phyloP scores from a whole-genome alignment of 92 coral and sea anemone genomes.

The Chrysogorgia sp. region DNA sequence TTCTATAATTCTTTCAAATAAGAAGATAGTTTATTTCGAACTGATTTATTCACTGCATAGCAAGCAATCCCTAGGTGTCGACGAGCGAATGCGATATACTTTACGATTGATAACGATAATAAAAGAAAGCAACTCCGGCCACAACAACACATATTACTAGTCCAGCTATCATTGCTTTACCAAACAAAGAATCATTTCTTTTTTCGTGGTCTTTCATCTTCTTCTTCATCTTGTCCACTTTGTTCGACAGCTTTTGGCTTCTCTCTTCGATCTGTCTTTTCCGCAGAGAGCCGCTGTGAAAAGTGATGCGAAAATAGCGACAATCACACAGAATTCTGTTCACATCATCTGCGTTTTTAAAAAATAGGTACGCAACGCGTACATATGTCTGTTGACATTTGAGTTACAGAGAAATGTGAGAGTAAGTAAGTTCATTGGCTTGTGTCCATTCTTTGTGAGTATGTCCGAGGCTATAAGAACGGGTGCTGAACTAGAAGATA shows the following conservation, averaged over 20 bases:
- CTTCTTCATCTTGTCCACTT: conserved; percentile 75
- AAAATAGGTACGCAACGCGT: not conserved
- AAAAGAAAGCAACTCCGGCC: conserved; percentile 60
- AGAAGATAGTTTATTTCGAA: no score
- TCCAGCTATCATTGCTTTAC: conserved; percentile 56
- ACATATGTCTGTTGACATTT: no score
- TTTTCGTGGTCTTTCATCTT: conserved; percentile 65
- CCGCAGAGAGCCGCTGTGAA: conserved; percentile 8
- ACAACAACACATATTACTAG: conserved; percentile 74
- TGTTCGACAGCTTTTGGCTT: conserved; percentile 68
- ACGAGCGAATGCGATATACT: not conserved
- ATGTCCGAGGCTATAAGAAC: no score
- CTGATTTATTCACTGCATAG: conserved; percentile 6
- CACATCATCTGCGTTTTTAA: no score
- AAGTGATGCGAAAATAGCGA: no score
- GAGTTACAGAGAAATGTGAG: no score
- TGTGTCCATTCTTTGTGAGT: no score
- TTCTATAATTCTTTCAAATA: no score
- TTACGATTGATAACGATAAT: conserved; percentile 46
- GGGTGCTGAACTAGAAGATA: no score
- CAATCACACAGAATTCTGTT: no score
- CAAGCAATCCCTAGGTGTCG: no score
- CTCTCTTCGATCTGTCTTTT: conserved; percentile 70
- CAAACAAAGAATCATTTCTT: conserved; percentile 29
- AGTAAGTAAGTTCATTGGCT: no score